Evolutionary conservation across 1,140 invertebrate species (phyloP).

Genomic region (Cepaea nemoralis): DNA sequence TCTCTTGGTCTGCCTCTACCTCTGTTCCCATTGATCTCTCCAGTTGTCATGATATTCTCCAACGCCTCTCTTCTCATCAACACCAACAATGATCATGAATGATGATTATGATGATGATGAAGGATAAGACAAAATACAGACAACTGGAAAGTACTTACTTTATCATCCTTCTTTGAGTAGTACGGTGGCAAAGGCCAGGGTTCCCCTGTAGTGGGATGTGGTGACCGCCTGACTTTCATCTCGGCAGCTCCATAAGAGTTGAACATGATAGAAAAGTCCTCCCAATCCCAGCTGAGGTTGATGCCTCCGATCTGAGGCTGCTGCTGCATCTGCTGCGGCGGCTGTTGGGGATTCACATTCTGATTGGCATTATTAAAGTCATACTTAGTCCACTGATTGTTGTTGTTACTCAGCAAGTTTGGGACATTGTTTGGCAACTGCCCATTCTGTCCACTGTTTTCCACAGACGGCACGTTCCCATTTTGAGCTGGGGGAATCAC

Average conservation of each 20-base stretch:
- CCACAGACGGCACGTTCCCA: not conserved
- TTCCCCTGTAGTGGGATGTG: slow-evolving; percentile 63
- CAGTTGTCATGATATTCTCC: too few relatives aligned
- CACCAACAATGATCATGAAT: too few relatives aligned
- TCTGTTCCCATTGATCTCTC: too few relatives aligned
- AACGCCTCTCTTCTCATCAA: too few relatives aligned
- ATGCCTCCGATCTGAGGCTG: slow-evolving; percentile 47
- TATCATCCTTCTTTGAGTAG: slow-evolving; percentile 62
- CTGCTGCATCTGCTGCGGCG: slow-evolving; percentile 14
- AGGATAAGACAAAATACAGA: too few relatives aligned
- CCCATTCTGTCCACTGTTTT: not conserved
- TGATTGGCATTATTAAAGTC: slow-evolving; percentile 1
- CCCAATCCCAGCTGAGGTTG: slow-evolving; percentile 66
- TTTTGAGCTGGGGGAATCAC: not conserved
- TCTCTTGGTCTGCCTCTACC: too few relatives aligned
- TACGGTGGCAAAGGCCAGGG: slow-evolving; percentile 70
- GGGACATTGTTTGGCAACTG: not conserved
- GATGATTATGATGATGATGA: too few relatives aligned
- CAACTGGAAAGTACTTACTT: slow-evolving; percentile 26
- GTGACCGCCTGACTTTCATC: slow-evolving; percentile 62
- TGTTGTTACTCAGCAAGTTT: not conserved
- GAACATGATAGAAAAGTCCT: slow-evolving; percentile 66
- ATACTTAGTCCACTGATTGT: slow-evolving; percentile 2
- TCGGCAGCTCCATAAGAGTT: slow-evolving; percentile 65
- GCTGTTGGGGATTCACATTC: slow-evolving; percentile 7